These are phyloP conservation scores for Nemopilema nomurai DNA, from an alignment of 30 jellyfish, hydroid and myxozoan species.

Conservation along the genomic window DNA sequence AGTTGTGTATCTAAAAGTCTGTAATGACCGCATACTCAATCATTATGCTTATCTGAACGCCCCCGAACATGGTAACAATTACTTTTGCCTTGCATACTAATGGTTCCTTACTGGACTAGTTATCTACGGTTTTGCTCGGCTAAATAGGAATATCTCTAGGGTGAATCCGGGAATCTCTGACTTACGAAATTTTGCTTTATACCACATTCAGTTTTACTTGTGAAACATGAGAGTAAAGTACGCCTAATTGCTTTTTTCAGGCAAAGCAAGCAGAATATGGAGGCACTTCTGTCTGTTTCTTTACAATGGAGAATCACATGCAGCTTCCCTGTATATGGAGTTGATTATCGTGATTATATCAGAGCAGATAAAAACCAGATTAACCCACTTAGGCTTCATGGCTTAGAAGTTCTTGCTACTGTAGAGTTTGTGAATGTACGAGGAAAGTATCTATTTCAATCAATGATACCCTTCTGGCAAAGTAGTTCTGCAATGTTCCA, in stretches of 20 bases:
- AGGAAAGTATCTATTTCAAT: neutral
- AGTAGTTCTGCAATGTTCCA: neutral
- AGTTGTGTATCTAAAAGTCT: neutral
- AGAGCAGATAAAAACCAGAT: neutral
- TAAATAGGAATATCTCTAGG: neutral
- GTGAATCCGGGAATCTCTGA: neutral
- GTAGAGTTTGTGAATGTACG: neutral
- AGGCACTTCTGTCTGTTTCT: neutral
- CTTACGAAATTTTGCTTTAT: no score
- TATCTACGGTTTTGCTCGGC: no score
- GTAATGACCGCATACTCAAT: no score
- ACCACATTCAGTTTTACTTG: neutral
- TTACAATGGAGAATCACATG: neutral
- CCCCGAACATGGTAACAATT: no score
- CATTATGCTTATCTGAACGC: no score
- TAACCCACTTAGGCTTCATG: neutral
- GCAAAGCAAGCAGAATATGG: neutral
- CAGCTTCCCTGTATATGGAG: neutral
- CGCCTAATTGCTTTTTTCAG: neutral
- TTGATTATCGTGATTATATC: conserved; percentile 6
- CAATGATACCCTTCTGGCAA: neutral
- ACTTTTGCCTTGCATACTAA: no score
- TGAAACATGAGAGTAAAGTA: no score
- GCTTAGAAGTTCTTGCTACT: neutral
- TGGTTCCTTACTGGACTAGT: no score